Evolutionary conservation across 2,113 vertebrate species (phyloP).

Genomic region (Lampris incognitus): DNA sequence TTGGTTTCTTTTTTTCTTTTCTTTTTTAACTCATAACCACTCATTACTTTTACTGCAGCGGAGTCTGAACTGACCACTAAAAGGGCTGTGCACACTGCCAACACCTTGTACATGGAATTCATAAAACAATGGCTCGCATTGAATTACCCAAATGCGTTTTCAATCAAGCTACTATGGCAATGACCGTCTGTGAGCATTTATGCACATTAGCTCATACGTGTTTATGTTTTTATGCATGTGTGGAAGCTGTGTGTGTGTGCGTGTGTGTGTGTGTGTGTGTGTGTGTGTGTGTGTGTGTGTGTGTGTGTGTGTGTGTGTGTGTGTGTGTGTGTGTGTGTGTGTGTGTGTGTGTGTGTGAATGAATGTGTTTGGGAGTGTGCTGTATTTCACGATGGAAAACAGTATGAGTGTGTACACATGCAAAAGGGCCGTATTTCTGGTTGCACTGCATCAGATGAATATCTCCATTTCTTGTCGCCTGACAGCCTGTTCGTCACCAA

Average conservation of each 20-base stretch:
- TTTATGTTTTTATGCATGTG: slow-evolving; percentile 18
- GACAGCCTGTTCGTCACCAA: slow-evolving; percentile 98
- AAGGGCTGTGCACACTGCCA: slow-evolving; percentile 64
- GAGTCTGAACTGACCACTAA: slow-evolving; percentile 65
- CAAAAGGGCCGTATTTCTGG: slow-evolving; percentile 82
- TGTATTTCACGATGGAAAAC: not conserved
- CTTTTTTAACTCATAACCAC: slow-evolving; percentile 46
- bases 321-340: slow-evolving; percentile 5
- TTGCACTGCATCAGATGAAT: slow-evolving; percentile 82
- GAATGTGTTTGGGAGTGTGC: slow-evolving; percentile 13
- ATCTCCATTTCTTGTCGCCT: slow-evolving; percentile 90
- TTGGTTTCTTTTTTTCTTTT: slow-evolving; percentile 33
- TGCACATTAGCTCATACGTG: not conserved
- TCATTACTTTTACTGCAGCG: slow-evolving; percentile 64
- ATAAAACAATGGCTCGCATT: slow-evolving; percentile 81
- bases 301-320: slow-evolving; percentile 16
- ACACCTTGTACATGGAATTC: slow-evolving; percentile 83
- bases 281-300: slow-evolving; percentile 14
- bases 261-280: slow-evolving; percentile 23
- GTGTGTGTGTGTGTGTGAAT: slow-evolving; percentile 22
- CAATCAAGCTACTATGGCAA: slow-evolving; percentile 70
- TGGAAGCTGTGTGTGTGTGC: not conserved
- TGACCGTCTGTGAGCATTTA: slow-evolving; percentile 40
- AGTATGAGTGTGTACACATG: slow-evolving; percentile 58
- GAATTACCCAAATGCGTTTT: slow-evolving; percentile 84